Base-by-base conservation (phyloP, 2,888 invertebrate species). In the Drosophila formosana region DNA sequence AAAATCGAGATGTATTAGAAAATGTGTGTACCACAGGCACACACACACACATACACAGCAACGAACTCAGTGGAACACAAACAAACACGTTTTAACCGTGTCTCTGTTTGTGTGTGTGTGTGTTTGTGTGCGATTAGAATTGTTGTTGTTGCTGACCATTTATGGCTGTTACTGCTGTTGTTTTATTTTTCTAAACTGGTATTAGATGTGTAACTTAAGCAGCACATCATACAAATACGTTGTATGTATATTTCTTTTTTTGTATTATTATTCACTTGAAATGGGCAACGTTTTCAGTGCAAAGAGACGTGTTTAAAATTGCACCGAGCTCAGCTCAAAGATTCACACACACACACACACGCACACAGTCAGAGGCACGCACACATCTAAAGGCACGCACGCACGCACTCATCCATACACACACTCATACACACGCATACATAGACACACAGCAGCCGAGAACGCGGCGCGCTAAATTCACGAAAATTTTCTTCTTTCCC, bases 71-170 rank as follows among this genome's bases (percentile, higher is more conserved):
- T 56, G 66, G 46, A 67, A 62, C 70, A 62, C 82, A 62, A 55
- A 66, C 63, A 74, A 70, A 77, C 70, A 76, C 71, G 71, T 72
- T 70, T 68, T 72, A 84, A 70, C 62, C 62, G 55, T 56, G 50
- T 49, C 62, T 66, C 58, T 66, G 9, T 64, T 41, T 62, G 60
- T 57, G 53, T 64, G 25, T 50, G 32, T 66, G 57, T 56, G 47
- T 62, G 13, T 37, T n/a, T 53, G 11, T 66, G 47, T 57, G 47
- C 65, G 66, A 70, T 87, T 82, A 87, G 82, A 82, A 87, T 76
- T 73, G 86, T 81, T 80, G 70, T 68, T 81, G 62, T 68, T 81
- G 62, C 62, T 58, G 62, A 49, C 62, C 49, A 32, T 62, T 55
- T 53, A 49, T 62, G 53, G 52, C 49, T 65, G 41, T 43, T 65